Conservation (phyloP, 2,113 vertebrate genomes). For the Gobius niger region DNA sequence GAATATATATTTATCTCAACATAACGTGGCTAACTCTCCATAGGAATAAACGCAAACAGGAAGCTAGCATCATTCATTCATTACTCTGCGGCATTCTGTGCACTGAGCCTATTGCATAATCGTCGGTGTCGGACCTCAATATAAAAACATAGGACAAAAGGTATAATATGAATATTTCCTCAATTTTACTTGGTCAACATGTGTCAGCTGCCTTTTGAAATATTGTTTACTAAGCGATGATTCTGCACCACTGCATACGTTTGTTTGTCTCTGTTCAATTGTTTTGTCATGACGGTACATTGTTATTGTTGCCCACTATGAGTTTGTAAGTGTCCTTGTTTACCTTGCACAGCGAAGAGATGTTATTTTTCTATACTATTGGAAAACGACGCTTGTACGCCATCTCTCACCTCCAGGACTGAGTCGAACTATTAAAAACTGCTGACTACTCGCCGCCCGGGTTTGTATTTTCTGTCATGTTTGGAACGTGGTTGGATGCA, state of each 20-base stretch:
- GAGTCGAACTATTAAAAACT: slow-evolving; percentile 38
- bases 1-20: too few species aligned
- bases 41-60: too few species aligned
- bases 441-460: slow-evolving; percentile 24
- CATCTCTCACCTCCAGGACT: slow-evolving; percentile 36
- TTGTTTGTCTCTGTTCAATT: slow-evolving; percentile 30
- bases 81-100: too few species aligned
- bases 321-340: slow-evolving; percentile 73
- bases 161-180: too few species aligned
- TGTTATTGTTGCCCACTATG: slow-evolving; percentile 28
- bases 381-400: slow-evolving; percentile 31
- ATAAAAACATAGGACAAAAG: too few species aligned
- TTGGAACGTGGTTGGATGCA: slow-evolving; percentile 25
- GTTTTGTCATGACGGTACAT: slow-evolving; percentile 26
- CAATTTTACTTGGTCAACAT: slow-evolving; percentile 1
- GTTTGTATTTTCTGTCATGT: slow-evolving; percentile 33
- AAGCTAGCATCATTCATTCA: too few species aligned
- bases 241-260: slow-evolving; percentile 23
- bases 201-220: slow-evolving; percentile 57
- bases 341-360: slow-evolving; percentile 59
- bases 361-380: slow-evolving; percentile 70
- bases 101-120: too few species aligned
- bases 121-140: too few species aligned
- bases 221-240: slow-evolving; percentile 40
- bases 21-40: too few species aligned